Evolutionary conservation across 2,797 vertebrate genomes (phyloP), one percentile per base, ranked within the genome.

Genomic region (Erithacus rubecula): DNA sequence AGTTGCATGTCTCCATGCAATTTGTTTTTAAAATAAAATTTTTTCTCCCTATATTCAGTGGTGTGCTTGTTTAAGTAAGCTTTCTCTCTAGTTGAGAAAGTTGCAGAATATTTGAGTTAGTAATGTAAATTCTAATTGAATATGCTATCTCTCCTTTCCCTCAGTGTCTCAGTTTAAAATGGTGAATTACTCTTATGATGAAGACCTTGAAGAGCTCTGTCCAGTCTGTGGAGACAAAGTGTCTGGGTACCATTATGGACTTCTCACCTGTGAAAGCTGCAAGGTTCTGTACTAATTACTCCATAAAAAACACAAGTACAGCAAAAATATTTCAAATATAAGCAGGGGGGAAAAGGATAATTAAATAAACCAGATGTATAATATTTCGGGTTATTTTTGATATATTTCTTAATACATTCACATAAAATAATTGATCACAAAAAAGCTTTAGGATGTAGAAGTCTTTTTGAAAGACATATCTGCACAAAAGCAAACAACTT

Each of bases 171-270:
- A 99, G 97, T 98, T 99, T 98, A 99, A 99, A 98, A 99, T 99
- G 99, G 99, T 99, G 99, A 99, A 99, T 98, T 99, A 99, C 97
- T 99, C 99, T 65, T 99, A 99, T 12, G 99, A 99, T 96, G 99
- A 99, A 97, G 99, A 99, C 94, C 97, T 99, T 90, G 99, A 99
- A 97, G 99, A 99, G 96, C 98, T 99, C 96, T 99, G 99, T 97
- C 99, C 99, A 11, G 99, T 99, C 91, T 99, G 99, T 85, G 99
- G 99, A 97, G 99, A 99, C 97, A 99, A 99, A 97, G 99, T 99
- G 90, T 99, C 99, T 76, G 99, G 99, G 39, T 99, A 99, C 97
- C 99, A 99, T 96, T 99, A 99, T 49, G 99, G 99, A 95, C 99
- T 99, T 52, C 98, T 99, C 97, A 99, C 99, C 97, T 99, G 99